A percentile compares a stretch with the other conserved stretches of the same genome.
These are phyloP conservation scores for Leucopternis melanops DNA, from an alignment of 2,113 vertebrate genomes.

Conservation along the genomic window DNA sequence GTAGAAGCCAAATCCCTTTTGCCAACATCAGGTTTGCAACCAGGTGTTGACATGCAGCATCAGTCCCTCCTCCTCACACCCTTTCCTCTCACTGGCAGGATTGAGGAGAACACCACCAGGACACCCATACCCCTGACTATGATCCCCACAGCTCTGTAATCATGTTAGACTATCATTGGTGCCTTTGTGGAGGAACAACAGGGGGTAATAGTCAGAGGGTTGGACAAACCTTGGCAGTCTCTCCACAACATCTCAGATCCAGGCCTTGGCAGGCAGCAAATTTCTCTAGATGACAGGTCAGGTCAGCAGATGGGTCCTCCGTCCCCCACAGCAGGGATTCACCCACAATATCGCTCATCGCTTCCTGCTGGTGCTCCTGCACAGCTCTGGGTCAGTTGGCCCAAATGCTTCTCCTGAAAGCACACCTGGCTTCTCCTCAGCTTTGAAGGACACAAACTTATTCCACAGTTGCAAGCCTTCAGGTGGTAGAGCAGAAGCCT, in stretches of 20 bases:
- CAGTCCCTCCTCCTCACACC: not conserved
- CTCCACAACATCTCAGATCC: not conserved
- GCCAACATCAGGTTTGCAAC: not conserved
- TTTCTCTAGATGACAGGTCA: not conserved
- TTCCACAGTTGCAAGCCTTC: not conserved
- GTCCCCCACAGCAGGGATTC: not conserved
- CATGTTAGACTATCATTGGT: not conserved
- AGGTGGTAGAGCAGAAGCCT: not conserved
- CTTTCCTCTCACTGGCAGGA: not conserved
- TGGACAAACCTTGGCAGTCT: not conserved
- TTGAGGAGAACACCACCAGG: not conserved
- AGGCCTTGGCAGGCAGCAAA: not conserved
- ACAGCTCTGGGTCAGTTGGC: not conserved
- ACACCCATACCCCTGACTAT: not conserved
- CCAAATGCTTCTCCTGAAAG: not conserved
- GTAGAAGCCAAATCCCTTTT: not conserved
- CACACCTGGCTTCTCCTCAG: not conserved
- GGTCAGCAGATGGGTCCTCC: not conserved
- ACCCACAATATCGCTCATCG: not conserved
- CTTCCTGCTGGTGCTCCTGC: not conserved
- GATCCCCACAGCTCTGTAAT: not conserved
- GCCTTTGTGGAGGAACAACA: not conserved
- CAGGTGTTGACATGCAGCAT: not conserved
- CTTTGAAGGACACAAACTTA: not conserved
- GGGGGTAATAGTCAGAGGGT: not conserved